These are phyloP conservation scores for Xenops minutus DNA, from an alignment of 2,797 vertebrate species.

Conservation along the genomic window DNA sequence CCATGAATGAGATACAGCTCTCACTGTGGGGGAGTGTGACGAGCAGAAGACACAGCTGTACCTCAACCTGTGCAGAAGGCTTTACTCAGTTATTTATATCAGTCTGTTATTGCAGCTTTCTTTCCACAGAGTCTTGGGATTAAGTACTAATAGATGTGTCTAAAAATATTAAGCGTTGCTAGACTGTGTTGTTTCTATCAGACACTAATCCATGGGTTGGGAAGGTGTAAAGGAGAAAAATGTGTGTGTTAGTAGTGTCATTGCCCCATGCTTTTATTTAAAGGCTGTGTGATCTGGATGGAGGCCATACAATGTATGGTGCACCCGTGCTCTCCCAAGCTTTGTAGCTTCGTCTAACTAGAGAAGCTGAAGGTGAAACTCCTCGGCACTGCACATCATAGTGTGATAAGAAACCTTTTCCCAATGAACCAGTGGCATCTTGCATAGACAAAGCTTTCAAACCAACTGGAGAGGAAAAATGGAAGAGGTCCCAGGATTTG, in stretches of 20 bases:
- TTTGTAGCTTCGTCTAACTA: slow-evolving; percentile 78
- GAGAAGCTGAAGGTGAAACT: slow-evolving; percentile 77
- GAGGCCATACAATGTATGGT: slow-evolving; percentile 72
- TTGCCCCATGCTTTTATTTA: background rate
- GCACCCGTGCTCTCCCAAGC: slow-evolving; percentile 79
- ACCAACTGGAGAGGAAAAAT: slow-evolving; percentile 82
- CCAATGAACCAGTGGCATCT: slow-evolving; percentile 82
- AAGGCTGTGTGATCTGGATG: slow-evolving; percentile 85
- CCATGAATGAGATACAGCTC: background rate
- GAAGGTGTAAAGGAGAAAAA: background rate
- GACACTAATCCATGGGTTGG: background rate
- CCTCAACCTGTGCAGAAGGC: background rate
- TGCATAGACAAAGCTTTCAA: slow-evolving; percentile 81
- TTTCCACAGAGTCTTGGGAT: background rate
- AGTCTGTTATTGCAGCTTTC: background rate
- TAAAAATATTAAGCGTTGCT: background rate
- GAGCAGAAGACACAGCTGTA: background rate
- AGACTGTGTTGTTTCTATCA: background rate
- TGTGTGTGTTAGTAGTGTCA: fast-evolving
- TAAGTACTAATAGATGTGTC: background rate
- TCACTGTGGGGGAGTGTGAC: background rate
- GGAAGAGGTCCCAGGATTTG: slow-evolving; percentile 79
- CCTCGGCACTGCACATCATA: slow-evolving; percentile 76
- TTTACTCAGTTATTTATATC: background rate
- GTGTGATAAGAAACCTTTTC: slow-evolving; percentile 78